Evolutionary conservation across 2,797 vertebrate genomes (phyloP).

Genomic region (Amphiprion clarkii): DNA sequence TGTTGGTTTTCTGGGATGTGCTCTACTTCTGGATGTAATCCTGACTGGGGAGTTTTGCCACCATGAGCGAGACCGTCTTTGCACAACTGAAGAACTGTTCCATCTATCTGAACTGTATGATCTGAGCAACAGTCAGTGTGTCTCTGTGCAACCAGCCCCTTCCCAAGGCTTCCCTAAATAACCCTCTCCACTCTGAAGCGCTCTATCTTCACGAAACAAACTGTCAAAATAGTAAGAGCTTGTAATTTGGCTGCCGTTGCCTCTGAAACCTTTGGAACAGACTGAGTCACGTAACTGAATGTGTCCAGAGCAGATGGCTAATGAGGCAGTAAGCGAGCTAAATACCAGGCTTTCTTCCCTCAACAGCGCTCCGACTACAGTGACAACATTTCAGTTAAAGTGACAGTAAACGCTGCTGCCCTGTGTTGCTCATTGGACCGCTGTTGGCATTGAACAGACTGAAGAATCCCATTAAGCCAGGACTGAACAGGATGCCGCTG

Average conservation of each 20-base stretch:
- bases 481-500: constrained; percentile 8
- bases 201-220: constrained; percentile 5
- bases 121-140: not conserved
- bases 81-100: not conserved
- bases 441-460: constrained; percentile 10
- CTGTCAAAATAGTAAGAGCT: constrained; percentile 23
- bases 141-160: constrained; percentile 38
- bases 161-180: constrained; percentile 5
- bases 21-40: not conserved
- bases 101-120: not conserved
- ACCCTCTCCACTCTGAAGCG: constrained; percentile 10
- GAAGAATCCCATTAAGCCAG: constrained; percentile 6
- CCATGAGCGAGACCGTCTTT: not conserved
- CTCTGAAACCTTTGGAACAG: constrained; percentile 28
- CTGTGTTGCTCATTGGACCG: not conserved
- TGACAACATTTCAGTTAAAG: constrained; percentile 25
- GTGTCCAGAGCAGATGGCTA: constrained; percentile 49
- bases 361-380: constrained; percentile 4
- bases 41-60: not conserved
- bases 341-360: constrained; percentile 42
- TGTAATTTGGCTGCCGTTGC: constrained; percentile 31
- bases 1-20: not conserved
- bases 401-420: constrained; percentile 23
- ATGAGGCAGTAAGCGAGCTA: constrained; percentile 45
- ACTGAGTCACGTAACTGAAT: constrained; percentile 28